Conservation (phyloP, 2,888 invertebrate species). For the Podabrus alpinus region DNA sequence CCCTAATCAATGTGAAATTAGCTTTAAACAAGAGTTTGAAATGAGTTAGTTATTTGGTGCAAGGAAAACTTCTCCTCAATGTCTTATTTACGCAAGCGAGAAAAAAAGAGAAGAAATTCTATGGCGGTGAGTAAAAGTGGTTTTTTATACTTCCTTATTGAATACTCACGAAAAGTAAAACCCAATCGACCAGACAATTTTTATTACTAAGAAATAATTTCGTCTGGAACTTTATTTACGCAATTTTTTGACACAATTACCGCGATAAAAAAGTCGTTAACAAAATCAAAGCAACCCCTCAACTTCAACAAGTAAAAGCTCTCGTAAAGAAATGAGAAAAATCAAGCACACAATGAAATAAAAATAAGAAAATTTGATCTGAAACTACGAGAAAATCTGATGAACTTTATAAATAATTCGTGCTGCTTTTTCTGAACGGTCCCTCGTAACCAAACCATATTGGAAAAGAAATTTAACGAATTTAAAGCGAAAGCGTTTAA, state of each 20-base stretch:
- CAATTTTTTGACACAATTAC: neutral
- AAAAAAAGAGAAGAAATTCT: neutral
- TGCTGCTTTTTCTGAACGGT: neutral
- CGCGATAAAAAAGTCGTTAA: neutral
- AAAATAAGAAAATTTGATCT: neutral
- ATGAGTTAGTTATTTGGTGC: neutral
- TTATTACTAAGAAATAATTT: neutral
- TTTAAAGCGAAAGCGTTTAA: neutral
- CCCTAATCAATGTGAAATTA: neutral
- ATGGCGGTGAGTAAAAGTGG: neutral
- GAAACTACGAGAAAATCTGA: neutral
- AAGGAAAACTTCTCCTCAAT: neutral
- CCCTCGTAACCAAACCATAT: neutral
- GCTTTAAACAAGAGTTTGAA: neutral
- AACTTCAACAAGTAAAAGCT: neutral
- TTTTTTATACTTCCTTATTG: neutral
- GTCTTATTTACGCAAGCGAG: neutral
- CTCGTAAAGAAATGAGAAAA: neutral
- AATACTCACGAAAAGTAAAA: neutral
- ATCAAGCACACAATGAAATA: neutral
- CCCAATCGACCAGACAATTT: neutral
- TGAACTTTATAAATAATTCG: no score
- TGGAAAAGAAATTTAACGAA: neutral
- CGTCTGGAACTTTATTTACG: neutral
- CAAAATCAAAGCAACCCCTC: neutral